Percentiles rank a stretch among this genome's conserved stretches.
Evolutionary conservation across 2,888 invertebrate species (phyloP).

Genomic region (Oligia fasciuncula): DNA sequence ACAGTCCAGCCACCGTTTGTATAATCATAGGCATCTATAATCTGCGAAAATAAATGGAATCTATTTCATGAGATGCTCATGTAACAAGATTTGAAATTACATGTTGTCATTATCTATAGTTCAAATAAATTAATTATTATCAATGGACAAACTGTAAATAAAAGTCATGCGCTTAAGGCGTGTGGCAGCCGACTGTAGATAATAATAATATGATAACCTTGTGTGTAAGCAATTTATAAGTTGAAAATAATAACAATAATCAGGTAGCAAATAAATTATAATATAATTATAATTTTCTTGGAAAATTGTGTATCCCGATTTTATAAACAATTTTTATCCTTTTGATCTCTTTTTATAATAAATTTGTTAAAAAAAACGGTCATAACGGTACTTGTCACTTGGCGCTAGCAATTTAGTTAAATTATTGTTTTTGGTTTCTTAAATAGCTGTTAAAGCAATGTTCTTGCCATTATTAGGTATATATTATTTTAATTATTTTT

Average conservation of each 20-base stretch:
- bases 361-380: background rate
- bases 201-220: constrained; percentile 61
- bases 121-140: constrained; percentile 57
- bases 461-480: background rate
- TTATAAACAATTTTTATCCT: too few species aligned
- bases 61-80: constrained; percentile 44
- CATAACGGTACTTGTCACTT: background rate
- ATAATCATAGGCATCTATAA: background rate
- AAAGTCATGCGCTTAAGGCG: constrained; percentile 58
- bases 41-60: constrained; percentile 20
- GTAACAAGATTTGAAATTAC: constrained; percentile 53
- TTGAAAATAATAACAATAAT: constrained; percentile 51
- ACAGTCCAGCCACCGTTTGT: background rate
- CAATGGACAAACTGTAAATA: constrained; percentile 51
- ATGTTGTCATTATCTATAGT: constrained; percentile 49
- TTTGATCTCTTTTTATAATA: background rate
- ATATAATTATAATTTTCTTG: background rate
- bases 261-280: constrained; percentile 33
- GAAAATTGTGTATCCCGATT: background rate
- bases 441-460: background rate
- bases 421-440: background rate
- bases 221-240: constrained; percentile 30
- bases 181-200: constrained; percentile 41
- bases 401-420: background rate
- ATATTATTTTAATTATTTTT: background rate